These are phyloP conservation scores for Drosophila virilis DNA, from an alignment of 1,140 invertebrate genomes.

Conservation along the genomic window DNA sequence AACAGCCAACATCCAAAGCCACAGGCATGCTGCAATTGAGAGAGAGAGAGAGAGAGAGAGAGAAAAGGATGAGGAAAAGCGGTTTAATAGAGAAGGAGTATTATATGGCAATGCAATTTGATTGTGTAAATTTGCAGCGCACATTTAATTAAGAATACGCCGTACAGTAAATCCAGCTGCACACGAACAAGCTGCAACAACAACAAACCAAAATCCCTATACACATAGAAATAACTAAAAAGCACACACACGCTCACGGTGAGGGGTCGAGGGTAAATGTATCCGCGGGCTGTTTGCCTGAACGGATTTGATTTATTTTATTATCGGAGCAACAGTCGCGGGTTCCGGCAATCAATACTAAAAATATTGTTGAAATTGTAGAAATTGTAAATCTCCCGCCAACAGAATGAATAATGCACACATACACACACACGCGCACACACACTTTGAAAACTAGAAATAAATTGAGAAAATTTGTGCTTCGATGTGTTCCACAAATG, in stretches of 20 bases:
- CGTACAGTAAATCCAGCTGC: slow-evolving; percentile 32
- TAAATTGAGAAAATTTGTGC: slow-evolving; percentile 5
- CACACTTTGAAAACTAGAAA: slow-evolving; percentile 18
- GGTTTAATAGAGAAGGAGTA: slow-evolving; percentile 12
- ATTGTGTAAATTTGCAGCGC: slow-evolving; percentile 55
- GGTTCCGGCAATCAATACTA: slow-evolving; percentile 47
- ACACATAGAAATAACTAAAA: slow-evolving; percentile 24
- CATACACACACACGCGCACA: slow-evolving; percentile 7
- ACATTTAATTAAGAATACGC: slow-evolving; percentile 66
- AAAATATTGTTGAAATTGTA: slow-evolving; percentile 40
- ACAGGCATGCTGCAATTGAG: slow-evolving; percentile 39
- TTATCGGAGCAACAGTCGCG: slow-evolving; percentile 39
- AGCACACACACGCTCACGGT: not conserved
- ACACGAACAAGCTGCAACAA: slow-evolving; percentile 43
- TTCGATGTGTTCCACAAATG: slow-evolving; percentile 32
- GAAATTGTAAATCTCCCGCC: slow-evolving; percentile 74
- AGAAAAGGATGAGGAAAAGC: not conserved
- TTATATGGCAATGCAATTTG: slow-evolving; percentile 58
- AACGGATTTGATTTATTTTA: slow-evolving; percentile 76
- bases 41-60: not conserved
- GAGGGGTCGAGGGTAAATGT: not conserved
- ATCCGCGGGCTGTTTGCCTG: slow-evolving; percentile 28
- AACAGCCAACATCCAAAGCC: slow-evolving; percentile 42
- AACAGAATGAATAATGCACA: slow-evolving; percentile 72
- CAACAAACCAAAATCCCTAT: slow-evolving; percentile 12